Base-by-base conservation (phyloP, 2,113 vertebrate genomes). In the Microtus montanus region DNA sequence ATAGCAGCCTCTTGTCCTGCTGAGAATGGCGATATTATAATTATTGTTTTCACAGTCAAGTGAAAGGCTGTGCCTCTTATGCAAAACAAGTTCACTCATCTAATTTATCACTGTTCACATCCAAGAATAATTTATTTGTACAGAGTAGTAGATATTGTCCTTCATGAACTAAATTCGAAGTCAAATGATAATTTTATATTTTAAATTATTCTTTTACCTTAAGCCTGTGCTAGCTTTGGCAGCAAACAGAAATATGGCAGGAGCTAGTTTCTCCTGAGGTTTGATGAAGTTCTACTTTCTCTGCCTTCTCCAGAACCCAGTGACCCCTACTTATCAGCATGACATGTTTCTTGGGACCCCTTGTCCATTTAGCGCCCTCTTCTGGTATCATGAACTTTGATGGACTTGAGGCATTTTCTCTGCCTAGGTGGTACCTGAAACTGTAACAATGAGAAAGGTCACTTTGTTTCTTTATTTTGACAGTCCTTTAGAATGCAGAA, bases 141-240 rank as follows among this genome's bases (percentile, higher is more conserved):
- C 47, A 20, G 12, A 7, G 1, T 75, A 96, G 19, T 77, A 4
- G 87, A 26, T 64, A n/a, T 24, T 83, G 64, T 88, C 14, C 24
- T 94, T 95, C 22, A 41, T 44, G 93, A 96, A 90, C n/a, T 77
- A 91, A 95, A 87, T 73, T 92, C 38, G 74, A 82, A 54, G 90
- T 85, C 71, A 85, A 89, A 89, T 38, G 90, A 33, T 80, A 89
- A 20, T 38, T 92, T 73, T 87, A 41, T n/a, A 10, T 44, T 77
- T 63, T 78, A 47, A 89, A 80, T 49, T 63, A 77, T 12, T 70
- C 28, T 61, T 64, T 47, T 79, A 87, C 94, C 58, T 35, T 28
- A 33, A 70, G 58, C 20, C 38, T 77, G 47, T 54, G 33, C 41
- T 70, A 70, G 7, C 35, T 71, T 89, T 92, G 54, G 38, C 68